These are phyloP conservation scores for Umimayanthus kanabou DNA, from an alignment of 92 coral and sea anemone genomes.

Conservation along the genomic window DNA sequence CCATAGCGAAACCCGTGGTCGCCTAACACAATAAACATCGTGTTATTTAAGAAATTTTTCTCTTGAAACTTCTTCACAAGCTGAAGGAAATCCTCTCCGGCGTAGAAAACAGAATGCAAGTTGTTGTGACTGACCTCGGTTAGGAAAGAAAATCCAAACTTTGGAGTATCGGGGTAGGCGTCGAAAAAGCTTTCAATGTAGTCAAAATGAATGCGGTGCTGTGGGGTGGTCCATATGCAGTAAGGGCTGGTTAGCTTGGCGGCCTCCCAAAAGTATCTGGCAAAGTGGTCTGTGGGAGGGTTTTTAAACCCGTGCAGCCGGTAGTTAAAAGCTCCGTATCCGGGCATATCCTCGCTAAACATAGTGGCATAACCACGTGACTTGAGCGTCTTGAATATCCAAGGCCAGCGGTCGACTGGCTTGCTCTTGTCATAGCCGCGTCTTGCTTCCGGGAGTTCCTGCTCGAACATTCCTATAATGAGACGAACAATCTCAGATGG, in stretches of 20 bases:
- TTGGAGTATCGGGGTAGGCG: conserved; percentile 76
- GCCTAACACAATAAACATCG: conserved; percentile 73
- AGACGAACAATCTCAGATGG: neutral
- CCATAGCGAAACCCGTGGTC: conserved; percentile 95
- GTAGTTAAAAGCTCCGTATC: conserved; percentile 69
- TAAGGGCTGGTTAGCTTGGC: conserved; percentile 59
- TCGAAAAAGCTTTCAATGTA: conserved; percentile 82
- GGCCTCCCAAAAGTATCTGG: conserved; percentile 88
- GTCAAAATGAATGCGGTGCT: conserved; percentile 80
- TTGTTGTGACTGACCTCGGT: conserved; percentile 76
- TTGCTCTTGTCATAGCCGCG: conserved; percentile 60
- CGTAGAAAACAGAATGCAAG: conserved; percentile 46
- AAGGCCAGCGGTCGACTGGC: conserved; percentile 89
- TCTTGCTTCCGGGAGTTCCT: conserved; percentile 88
- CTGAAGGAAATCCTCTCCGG: conserved; percentile 55
- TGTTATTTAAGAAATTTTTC: conserved; percentile 64
- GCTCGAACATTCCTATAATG: conserved; percentile 70
- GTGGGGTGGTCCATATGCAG: conserved; percentile 82
- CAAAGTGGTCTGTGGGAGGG: conserved; percentile 88
- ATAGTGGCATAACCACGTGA: conserved; percentile 83
- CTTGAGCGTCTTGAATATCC: conserved; percentile 82
- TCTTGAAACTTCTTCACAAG: conserved; percentile 63
- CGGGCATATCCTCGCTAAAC: conserved; percentile 84
- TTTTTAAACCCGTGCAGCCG: conserved; percentile 87
- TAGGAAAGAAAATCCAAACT: conserved; percentile 81